Evolutionary conservation across 2,113 vertebrate genomes (phyloP), one percentile per base, ranked within the genome.

Genomic region (Neofelis nebulosa): DNA sequence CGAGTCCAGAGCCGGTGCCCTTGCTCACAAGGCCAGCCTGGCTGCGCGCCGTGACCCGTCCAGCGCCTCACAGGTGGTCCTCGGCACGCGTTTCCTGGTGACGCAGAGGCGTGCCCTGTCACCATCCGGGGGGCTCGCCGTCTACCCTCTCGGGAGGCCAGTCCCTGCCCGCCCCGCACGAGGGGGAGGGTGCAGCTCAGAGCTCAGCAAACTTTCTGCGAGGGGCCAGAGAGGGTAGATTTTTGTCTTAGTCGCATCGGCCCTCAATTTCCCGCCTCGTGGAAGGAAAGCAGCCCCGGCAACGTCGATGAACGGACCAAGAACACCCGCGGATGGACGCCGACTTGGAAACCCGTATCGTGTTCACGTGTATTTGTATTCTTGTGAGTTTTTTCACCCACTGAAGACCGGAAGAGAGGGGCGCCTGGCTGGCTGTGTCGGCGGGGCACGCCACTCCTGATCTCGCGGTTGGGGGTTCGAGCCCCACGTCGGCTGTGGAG

Each of bases 321-420:
- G 33, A 25, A n/a, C 19, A 2, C 45, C 27, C 27, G 5, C 6
- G 1, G 41, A 15, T 0, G 27, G 69, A 16, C 41, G 0, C 81
- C 0, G 1, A 4, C 45, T 25, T 2, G 2, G 27, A 41, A 38
- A n/a, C 7, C 5, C 2, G 1, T 18, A 0, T 41, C 5, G 4
- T 50, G 52, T 27, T 31, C 1, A 0, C 31, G 41, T 1, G 41
- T 45, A 9, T 45, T 45, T 45, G 45, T 45, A 9, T 45, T 45
- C 45, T 45, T 45, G 45, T 45, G 45, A 45, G 45, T 45, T 45
- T 45, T 45, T 41, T 50, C 11, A 0, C 36, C 11, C 71, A 13
- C 18, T 41, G 13, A 13, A 41, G 38, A 74, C 14, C 36, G 23
- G 21, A 74, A 41, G 5, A 14, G 33, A 69, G 66, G 16, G 66